A percentile compares a stretch with the other conserved stretches of the same genome.
These are phyloP conservation scores for Cordylochernes scorpioides DNA, from an alignment of 2,888 invertebrate species.

Conservation along the genomic window DNA sequence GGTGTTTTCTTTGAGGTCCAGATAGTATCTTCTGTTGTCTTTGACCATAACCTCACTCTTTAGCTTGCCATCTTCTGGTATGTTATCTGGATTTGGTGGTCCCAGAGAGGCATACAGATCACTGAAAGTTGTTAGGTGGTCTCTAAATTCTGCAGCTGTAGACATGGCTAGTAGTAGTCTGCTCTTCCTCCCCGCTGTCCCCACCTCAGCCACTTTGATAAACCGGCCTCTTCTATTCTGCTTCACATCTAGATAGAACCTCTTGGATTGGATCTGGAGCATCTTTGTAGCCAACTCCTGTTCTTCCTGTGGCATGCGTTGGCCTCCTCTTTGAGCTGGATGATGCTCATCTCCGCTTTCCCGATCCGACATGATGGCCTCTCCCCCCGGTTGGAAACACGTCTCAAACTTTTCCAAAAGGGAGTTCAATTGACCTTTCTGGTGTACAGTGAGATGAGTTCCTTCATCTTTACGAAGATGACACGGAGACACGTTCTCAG, in stretches of 20 bases:
- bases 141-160: conserved; percentile 87
- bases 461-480: too few relatives aligned
- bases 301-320: conserved; percentile 39
- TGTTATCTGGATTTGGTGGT: conserved; percentile 80
- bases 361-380: too few relatives aligned
- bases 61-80: conserved; percentile 86
- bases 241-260: conserved; percentile 98
- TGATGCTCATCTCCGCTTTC: too few relatives aligned
- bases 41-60: conserved; percentile 97
- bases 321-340: too few relatives aligned
- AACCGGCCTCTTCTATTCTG: conserved; percentile 92
- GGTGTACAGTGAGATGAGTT: too few relatives aligned
- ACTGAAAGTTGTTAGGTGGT: conserved; percentile 81
- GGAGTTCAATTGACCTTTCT: too few relatives aligned
- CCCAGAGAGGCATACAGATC: conserved; percentile 86
- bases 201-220: conserved; percentile 96
- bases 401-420: too few relatives aligned
- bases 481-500: too few relatives aligned
- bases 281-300: conserved; percentile 93
- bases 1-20: conserved; percentile 93
- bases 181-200: conserved; percentile 73
- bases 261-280: conserved; percentile 92
- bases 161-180: conserved; percentile 89
- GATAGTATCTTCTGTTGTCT: conserved; percentile 91
- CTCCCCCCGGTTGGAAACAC: too few relatives aligned